Percentiles rank a stretch among this genome's conserved stretches.
phyloP scores from a whole-genome alignment of 2,113 vertebrate species.

The Euleptes europaea region DNA sequence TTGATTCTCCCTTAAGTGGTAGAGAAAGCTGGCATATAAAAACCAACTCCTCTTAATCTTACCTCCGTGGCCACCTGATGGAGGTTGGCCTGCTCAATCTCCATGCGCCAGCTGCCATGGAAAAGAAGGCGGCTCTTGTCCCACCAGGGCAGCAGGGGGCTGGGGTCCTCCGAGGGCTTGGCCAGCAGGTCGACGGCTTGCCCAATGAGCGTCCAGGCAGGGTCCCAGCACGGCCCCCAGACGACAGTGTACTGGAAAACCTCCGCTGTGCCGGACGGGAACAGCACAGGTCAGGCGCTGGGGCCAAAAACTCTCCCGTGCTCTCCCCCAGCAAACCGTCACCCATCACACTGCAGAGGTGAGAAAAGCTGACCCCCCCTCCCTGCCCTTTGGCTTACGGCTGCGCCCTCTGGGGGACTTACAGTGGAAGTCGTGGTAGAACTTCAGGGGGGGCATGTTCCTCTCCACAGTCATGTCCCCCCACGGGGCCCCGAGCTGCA shows the following conservation, averaged over 20 bases:
- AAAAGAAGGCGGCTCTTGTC: conserved; percentile 95
- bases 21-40: no score
- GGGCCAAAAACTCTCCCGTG: no score
- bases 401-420: conserved; percentile 59
- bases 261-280: conserved; percentile 76
- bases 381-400: rapidly evolving
- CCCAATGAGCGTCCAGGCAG: conserved; percentile 94
- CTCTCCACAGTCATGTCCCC: conserved; percentile 87
- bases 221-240: conserved; percentile 98
- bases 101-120: conserved; percentile 92
- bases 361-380: neutral
- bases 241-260: conserved; percentile 95
- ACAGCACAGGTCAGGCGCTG: neutral
- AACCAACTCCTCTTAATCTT: no score
- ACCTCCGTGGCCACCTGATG: conserved; percentile 98
- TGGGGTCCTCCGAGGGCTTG: conserved; percentile 92
- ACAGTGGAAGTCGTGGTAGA: conserved; percentile 96
- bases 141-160: conserved; percentile 92
- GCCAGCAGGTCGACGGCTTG: conserved; percentile 94
- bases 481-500: conserved; percentile 91
- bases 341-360: neutral
- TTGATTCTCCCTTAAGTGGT: no score
- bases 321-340: neutral
- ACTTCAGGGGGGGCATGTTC: conserved; percentile 96
- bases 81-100: conserved; percentile 94